Base-by-base conservation (phyloP, 2,888 invertebrate species). In the Leptinotarsa haldemani region DNA sequence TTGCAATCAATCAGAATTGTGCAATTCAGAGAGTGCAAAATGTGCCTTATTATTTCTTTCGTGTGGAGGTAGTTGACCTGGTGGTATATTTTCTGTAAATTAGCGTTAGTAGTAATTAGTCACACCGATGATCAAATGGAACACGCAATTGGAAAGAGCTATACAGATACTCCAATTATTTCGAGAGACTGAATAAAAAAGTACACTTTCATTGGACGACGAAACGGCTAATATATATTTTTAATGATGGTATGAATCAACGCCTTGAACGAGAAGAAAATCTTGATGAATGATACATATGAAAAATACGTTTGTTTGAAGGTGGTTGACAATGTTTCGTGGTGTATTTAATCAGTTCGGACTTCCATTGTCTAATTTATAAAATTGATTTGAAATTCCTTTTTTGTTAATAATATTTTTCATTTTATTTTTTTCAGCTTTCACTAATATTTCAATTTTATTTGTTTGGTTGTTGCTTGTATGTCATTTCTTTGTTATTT, bases 21-120 rank as follows among this genome's bases (percentile, higher is more conserved):
- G 61, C n/a, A 61, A 61, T 30, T 7, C 61, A 61, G 40, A 30
- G 5, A 61, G 30, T 61, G 18, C 30, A 61, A 61, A 61, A 61
- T 61, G 30, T 61, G 9, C 40, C 30, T 61, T 15, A 61, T 61
- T 61, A 61, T 61, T 61, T 61, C 61, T 61, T 30, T 61, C 61
- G 61, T 61, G 40, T 61, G 25, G 61, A 61, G 61, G 61, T 61
- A 61, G 16, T 30, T 61, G 61, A 61, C 61, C 61, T 61, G 61
- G n/a, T 61, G 61, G 40, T 61, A 61, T 40, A 61, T 30, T 61
- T 61, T 61, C 61, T 40, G 61, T 61, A 61, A 30, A 61, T 61
- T 40, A 30, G 30, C n/a, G 16, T 16, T 25, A 40, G 61, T n/a
- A 30, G 30, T 61, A 61, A 61, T 61, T 61, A 61, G 61, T 30